A percentile compares a stretch with the other conserved stretches of the same genome.
These are phyloP conservation scores for Watsonalla cultraria DNA, from an alignment of 2,888 invertebrate genomes.

Conservation along the genomic window DNA sequence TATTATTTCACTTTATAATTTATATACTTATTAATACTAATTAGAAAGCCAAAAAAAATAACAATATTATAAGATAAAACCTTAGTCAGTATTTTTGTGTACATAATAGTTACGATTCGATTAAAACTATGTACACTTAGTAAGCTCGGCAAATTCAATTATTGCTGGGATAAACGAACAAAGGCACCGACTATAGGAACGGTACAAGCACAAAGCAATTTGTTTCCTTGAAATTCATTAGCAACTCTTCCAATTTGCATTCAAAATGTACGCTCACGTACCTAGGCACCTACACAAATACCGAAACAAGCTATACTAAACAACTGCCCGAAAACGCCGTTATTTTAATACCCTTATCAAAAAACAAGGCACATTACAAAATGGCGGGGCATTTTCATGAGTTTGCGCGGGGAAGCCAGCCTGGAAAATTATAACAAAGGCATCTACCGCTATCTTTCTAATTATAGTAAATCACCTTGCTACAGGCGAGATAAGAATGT, in stretches of 20 bases:
- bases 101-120: not conserved
- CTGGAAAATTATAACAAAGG: constrained; percentile 79
- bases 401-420: constrained; percentile 74
- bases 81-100: not conserved
- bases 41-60: too few species aligned
- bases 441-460: constrained; percentile 79
- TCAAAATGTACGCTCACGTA: constrained; percentile 70
- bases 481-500: constrained; percentile 74
- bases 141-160: not conserved
- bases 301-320: constrained; percentile 54
- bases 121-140: not conserved
- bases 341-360: constrained; percentile 79
- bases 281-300: constrained; percentile 57
- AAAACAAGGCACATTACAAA: constrained; percentile 78
- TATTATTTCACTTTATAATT: too few species aligned
- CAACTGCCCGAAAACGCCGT: constrained; percentile 66
- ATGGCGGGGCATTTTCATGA: constrained; percentile 74
- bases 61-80: too few species aligned
- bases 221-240: constrained; percentile 62
- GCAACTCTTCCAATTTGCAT: constrained; percentile 66
- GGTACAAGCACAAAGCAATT: constrained; percentile 31
- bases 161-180: not conserved
- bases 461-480: constrained; percentile 79
- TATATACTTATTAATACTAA: too few species aligned
- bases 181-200: constrained; percentile 19